phyloP scores from a whole-genome alignment of 1,140 invertebrate genomes.

The Drosophila arawakana region DNA sequence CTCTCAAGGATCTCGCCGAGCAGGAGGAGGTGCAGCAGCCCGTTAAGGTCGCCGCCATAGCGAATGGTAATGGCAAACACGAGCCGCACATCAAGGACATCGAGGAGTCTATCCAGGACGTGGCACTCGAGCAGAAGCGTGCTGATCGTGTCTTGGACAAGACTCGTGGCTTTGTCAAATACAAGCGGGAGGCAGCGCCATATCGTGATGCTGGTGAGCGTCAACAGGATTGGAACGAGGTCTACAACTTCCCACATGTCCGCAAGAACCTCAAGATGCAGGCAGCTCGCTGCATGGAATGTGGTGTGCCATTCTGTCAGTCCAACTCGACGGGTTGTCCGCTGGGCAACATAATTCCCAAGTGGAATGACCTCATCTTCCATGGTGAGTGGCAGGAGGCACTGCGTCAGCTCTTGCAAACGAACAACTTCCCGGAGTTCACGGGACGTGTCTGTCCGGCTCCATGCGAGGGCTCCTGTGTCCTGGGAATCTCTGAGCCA shows the following conservation, averaged over 20 bases:
- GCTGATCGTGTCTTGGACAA: conserved; percentile 94
- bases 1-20: conserved; percentile 90
- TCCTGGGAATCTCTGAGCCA: conserved; percentile 97
- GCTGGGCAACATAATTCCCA: conserved; percentile 99
- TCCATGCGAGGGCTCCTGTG: conserved; percentile 99
- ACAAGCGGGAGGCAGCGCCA: conserved; percentile 92
- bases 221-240: conserved; percentile 98
- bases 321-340: conserved; percentile 97
- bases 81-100: conserved; percentile 91
- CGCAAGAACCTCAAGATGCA: conserved; percentile 95
- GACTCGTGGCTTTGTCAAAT: conserved; percentile 97
- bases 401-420: conserved; percentile 97
- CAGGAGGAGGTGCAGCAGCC: conserved; percentile 85
- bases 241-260: conserved; percentile 95
- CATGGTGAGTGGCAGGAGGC: conserved; percentile 98
- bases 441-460: conserved; percentile 99
- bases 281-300: conserved; percentile 99
- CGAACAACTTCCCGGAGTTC: conserved; percentile 99
- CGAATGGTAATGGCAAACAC: conserved; percentile 84
- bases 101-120: conserved; percentile 93
- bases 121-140: conserved; percentile 91
- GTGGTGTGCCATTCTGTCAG: conserved; percentile 99
- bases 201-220: conserved; percentile 94
- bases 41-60: conserved; percentile 83
- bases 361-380: conserved; percentile 99